Conservation (phyloP, 2,113 vertebrate genomes). For the Opisthocomus hoazin region DNA sequence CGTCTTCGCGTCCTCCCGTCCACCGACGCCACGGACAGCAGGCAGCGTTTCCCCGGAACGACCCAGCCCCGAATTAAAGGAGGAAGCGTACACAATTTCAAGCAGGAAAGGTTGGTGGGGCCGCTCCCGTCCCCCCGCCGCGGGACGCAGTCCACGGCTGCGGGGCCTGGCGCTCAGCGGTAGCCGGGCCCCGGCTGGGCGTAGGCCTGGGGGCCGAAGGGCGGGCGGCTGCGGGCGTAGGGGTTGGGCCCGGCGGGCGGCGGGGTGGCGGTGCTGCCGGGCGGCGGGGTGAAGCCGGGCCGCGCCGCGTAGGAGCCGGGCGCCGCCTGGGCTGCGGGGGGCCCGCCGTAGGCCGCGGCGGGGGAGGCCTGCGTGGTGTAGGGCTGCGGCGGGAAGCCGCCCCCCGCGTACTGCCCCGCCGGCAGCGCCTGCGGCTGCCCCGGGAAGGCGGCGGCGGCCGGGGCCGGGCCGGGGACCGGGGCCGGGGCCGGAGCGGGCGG, state of each 20-base stretch:
- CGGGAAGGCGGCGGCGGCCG: slow-evolving; percentile 74
- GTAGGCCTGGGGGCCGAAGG: slow-evolving; percentile 87
- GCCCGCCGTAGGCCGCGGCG: slow-evolving; percentile 84
- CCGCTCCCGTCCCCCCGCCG: slow-evolving; percentile 49
- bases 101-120: slow-evolving; percentile 71
- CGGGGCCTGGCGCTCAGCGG: too few relatives aligned
- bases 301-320: slow-evolving; percentile 83
- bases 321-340: slow-evolving; percentile 79
- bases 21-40: slow-evolving; percentile 69
- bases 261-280: slow-evolving; percentile 85
- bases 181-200: slow-evolving; percentile 94
- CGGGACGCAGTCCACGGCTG: too few relatives aligned
- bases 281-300: slow-evolving; percentile 85
- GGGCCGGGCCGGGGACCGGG: not conserved
- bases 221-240: slow-evolving; percentile 88
- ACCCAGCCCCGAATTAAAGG: slow-evolving; percentile 54
- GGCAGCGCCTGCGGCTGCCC: slow-evolving; percentile 78
- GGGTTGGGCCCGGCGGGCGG: slow-evolving; percentile 89
- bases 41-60: slow-evolving; percentile 79
- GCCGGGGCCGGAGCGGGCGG: slow-evolving; percentile 78
- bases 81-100: slow-evolving; percentile 74
- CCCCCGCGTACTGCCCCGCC: slow-evolving; percentile 84
- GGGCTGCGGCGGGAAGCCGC: slow-evolving; percentile 86
- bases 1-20: slow-evolving; percentile 69
- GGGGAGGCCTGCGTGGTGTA: slow-evolving; percentile 89